Evolutionary conservation across 1,140 invertebrate species (phyloP).

Genomic region (Metaphire vulgaris): DNA sequence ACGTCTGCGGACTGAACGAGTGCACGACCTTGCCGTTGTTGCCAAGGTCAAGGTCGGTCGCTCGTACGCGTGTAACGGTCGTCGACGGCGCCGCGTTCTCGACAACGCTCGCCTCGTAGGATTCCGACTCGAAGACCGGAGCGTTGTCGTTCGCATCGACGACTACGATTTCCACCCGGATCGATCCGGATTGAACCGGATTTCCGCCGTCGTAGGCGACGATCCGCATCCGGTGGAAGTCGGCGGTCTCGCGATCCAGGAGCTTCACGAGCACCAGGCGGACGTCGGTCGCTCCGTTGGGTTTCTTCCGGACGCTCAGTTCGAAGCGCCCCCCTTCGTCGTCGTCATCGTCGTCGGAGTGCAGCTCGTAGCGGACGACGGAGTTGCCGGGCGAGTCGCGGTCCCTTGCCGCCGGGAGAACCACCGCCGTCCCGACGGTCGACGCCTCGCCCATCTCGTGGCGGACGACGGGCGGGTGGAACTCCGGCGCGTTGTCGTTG

Average conservation of each 20-base stretch:
- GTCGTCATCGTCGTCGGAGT: not conserved
- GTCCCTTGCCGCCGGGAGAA: constrained; percentile 20
- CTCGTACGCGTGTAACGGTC: constrained; percentile 8
- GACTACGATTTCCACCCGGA: constrained; percentile 49
- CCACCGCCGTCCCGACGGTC: not conserved
- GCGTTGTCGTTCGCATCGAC: constrained; percentile 87
- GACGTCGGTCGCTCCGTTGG: constrained; percentile 23
- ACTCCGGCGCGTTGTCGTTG: constrained; percentile 13
- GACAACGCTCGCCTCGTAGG: constrained; percentile 58
- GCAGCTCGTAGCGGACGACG: constrained; percentile 13
- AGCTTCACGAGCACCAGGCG: constrained; percentile 21
- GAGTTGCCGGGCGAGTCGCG: constrained; percentile 2
- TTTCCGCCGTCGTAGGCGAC: constrained; percentile 16
- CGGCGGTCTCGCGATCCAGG: constrained; percentile 18
- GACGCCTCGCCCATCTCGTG: constrained; percentile 17
- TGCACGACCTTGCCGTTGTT: constrained; percentile 15
- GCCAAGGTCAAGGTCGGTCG: constrained; percentile 8
- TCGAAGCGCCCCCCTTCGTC: constrained; percentile 6
- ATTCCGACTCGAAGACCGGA: constrained; percentile 72
- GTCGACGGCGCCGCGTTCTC: not conserved
- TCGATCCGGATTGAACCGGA: constrained; percentile 5
- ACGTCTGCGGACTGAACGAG: constrained; percentile 6
- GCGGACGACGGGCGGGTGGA: not conserved
- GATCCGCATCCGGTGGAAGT: constrained; percentile 5
- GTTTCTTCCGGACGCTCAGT: constrained; percentile 20